phyloP scores from a whole-genome alignment of 2,888 invertebrate species.

The Acleris cristana region DNA sequence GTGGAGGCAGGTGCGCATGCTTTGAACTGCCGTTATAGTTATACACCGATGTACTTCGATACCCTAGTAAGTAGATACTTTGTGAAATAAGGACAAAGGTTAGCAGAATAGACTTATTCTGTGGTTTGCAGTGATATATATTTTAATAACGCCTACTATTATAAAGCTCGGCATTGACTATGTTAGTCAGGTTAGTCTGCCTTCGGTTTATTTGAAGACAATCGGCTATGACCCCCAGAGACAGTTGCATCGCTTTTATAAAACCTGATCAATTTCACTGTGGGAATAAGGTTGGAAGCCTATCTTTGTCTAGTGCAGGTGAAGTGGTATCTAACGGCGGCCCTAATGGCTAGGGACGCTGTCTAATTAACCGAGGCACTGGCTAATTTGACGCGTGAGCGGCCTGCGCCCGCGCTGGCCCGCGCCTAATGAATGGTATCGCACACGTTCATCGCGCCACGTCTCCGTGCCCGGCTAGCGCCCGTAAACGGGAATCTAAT shows the following conservation, averaged over 20 bases:
- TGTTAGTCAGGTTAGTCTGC: too few species aligned
- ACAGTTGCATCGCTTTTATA: too few species aligned
- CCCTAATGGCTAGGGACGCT: slow-evolving; percentile 44
- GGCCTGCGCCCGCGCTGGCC: slow-evolving; percentile 47
- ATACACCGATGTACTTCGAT: background rate
- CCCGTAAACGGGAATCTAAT: slow-evolving; percentile 65
- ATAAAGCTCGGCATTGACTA: too few species aligned
- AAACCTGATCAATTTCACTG: background rate
- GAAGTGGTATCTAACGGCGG: slow-evolving; percentile 32
- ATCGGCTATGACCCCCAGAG: too few species aligned
- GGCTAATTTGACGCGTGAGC: slow-evolving; percentile 81
- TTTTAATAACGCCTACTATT: too few species aligned
- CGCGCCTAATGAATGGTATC: slow-evolving; percentile 82
- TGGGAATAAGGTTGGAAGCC: background rate
- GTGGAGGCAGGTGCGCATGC: slow-evolving; percentile 44
- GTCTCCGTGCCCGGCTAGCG: slow-evolving; percentile 62
- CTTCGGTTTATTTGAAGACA: too few species aligned
- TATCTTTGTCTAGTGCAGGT: slow-evolving; percentile 1
- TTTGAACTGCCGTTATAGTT: slow-evolving; percentile 42
- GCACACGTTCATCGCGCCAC: slow-evolving; percentile 80
- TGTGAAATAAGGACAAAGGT: too few species aligned
- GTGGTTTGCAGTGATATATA: too few species aligned
- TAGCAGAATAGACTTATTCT: too few species aligned
- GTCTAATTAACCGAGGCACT: slow-evolving; percentile 77
- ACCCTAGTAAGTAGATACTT: too few species aligned